phyloP scores from a whole-genome alignment of 2,113 vertebrate species.

The Tetrao urogallus region DNA sequence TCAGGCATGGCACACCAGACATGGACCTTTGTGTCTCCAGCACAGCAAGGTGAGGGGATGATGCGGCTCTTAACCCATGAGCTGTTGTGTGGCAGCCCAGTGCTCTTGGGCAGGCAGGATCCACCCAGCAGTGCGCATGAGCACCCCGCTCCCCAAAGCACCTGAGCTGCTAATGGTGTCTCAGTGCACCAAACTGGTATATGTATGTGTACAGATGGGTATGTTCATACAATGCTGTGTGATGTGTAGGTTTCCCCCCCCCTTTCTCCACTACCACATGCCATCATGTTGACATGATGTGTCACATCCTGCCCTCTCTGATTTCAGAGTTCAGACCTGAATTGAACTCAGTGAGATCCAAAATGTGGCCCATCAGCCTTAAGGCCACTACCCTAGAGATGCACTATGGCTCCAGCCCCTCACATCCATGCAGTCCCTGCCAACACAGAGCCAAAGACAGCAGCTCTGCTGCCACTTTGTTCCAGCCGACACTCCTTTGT shows the following conservation, averaged over 20 bases:
- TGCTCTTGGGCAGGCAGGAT: background rate
- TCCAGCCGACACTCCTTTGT: fast-evolving
- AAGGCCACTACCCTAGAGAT: background rate
- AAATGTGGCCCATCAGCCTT: background rate
- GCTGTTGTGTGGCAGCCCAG: background rate
- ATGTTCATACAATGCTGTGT: fast-evolving
- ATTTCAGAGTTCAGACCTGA: background rate
- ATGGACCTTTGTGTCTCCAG: background rate
- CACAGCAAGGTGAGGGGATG: background rate
- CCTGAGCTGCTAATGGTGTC: background rate
- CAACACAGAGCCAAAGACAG: background rate
- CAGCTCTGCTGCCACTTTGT: background rate
- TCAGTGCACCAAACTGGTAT: background rate
- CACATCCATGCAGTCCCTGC: background rate
- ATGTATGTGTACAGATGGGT: background rate
- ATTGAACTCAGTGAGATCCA: no score
- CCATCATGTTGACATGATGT: background rate
- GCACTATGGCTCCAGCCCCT: background rate
- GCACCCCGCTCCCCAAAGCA: background rate
- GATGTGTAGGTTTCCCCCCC: background rate
- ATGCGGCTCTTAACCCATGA: background rate
- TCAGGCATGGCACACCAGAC: background rate
- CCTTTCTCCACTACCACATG: fast-evolving
- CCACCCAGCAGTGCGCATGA: background rate
- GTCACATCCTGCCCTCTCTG: background rate